Evolutionary conservation across 2,888 invertebrate genomes (phyloP), one percentile per base, ranked within the genome.

Genomic region (Andrena hattorfiana): DNA sequence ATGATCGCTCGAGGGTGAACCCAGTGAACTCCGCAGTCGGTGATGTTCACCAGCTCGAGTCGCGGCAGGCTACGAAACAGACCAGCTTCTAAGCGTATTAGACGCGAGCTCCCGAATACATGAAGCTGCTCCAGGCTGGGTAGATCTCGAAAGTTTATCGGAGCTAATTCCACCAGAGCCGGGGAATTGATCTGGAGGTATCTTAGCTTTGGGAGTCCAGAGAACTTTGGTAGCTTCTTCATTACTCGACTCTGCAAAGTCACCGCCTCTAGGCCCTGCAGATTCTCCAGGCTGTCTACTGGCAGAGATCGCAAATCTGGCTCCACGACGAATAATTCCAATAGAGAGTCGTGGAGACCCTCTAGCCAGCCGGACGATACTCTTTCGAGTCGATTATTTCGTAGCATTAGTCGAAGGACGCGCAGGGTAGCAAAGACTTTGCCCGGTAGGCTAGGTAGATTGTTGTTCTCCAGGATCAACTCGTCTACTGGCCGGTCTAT

Each of bases 271-370:
- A 98, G 95, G 85, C 96, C 96, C 88, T 96, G 96, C 89, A 98
- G 94, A 89, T 96, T 96, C 84, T 96, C 95, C 64, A 98, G 94
- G 88, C 97, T 97, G 93, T 98, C 98, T 1, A 96, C 95, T 0
- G 98, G 98, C 68, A 98, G 94, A 87, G 96, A 97, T 81, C 97
- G 95, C 68, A 98, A 93, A 85, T 97, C 97, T 20, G 97, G 97
- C 94, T 98, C 98, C 2, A 98, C 98, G 42, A 98, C 95, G 90
- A 97, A 98, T 74, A 98, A 95, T 94, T 98, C 98, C 87, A 98
- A 96, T 48, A 98, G 94, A 68, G 96, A 96, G 56, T 96, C 95
- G 93, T 98, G 97, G 71, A 97, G 95, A 28, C 97, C 97, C 74
- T 97, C 96, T 70, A 98, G 94, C 97, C 98, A 98, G 70, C 97